Evolutionary conservation across 2,113 vertebrate species (phyloP).

Genomic region (Thunnus maccoyii): DNA sequence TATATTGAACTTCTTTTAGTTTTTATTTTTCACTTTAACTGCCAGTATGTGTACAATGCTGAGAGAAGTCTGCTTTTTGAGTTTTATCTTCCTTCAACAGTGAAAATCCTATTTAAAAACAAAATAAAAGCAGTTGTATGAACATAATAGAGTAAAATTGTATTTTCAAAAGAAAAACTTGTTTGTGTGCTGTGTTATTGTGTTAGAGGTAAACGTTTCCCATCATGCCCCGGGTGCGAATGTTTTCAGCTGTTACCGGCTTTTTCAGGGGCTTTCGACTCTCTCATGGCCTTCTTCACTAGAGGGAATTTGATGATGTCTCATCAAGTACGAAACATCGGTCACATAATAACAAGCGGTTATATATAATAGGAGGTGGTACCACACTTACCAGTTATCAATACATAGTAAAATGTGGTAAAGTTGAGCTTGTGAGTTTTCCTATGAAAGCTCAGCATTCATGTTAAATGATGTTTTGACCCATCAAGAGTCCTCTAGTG

Average conservation of each 20-base stretch:
- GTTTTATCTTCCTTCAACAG: slow-evolving; percentile 69
- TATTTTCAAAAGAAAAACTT: slow-evolving; percentile 60
- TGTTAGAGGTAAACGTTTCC: slow-evolving; percentile 8
- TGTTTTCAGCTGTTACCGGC: not conserved
- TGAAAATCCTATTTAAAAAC: slow-evolving; percentile 76
- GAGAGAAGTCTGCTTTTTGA: slow-evolving; percentile 72
- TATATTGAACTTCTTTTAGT: slow-evolving; percentile 71
- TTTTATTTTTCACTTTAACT: slow-evolving; percentile 74
- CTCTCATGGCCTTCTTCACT: no score
- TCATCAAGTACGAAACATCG: no score
- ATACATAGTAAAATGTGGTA: no score
- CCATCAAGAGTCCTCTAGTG: no score
- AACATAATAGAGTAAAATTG: slow-evolving; percentile 66
- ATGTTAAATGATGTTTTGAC: no score
- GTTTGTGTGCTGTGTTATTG: slow-evolving; percentile 31
- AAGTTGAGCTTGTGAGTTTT: no score
- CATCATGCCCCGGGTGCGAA: not conserved
- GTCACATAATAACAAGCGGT: no score
- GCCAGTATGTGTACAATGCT: slow-evolving; percentile 76
- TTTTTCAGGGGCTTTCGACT: no score
- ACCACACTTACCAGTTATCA: no score
- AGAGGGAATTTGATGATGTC: not conserved
- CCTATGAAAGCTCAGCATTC: no score
- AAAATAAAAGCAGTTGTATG: slow-evolving; percentile 79
- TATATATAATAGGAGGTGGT: no score